phyloP scores from a whole-genome alignment of 2,113 vertebrate genomes.

The Callithrix jacchus region DNA sequence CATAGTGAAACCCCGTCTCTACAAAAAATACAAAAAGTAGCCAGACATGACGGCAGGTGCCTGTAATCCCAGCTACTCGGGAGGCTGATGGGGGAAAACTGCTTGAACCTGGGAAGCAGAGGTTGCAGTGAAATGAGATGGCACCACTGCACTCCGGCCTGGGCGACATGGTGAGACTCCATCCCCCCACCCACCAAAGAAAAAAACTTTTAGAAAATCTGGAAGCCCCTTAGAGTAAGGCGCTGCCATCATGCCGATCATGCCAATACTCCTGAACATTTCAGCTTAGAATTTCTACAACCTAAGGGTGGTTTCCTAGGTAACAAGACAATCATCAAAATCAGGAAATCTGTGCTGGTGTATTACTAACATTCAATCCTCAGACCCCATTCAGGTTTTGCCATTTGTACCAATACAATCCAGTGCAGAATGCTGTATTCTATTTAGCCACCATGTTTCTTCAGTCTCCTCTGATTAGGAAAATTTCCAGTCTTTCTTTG shows the following conservation, averaged over 20 bases:
- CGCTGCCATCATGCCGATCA: neutral
- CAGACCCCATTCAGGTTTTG: neutral
- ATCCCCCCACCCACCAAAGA: too few relatives aligned
- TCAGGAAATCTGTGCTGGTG: neutral
- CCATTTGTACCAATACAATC: neutral
- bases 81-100: too few relatives aligned
- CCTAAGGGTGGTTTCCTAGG: neutral
- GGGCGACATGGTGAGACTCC: too few relatives aligned
- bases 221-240: neutral
- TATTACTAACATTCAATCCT: neutral
- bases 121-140: too few relatives aligned
- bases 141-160: too few relatives aligned
- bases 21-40: too few relatives aligned
- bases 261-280: neutral
- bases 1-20: too few relatives aligned
- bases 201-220: neutral
- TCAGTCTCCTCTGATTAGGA: neutral
- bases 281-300: neutral
- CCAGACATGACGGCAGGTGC: too few relatives aligned
- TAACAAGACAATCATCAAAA: slow-evolving; percentile 17
- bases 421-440: neutral
- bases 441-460: neutral
- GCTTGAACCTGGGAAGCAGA: too few relatives aligned
- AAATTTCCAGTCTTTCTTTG: neutral
- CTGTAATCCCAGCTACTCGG: too few relatives aligned